Percentiles rank a stretch among this genome's conserved stretches.
Conservation (phyloP, 2,797 vertebrate species). For the Lateolabrax maculatus region DNA sequence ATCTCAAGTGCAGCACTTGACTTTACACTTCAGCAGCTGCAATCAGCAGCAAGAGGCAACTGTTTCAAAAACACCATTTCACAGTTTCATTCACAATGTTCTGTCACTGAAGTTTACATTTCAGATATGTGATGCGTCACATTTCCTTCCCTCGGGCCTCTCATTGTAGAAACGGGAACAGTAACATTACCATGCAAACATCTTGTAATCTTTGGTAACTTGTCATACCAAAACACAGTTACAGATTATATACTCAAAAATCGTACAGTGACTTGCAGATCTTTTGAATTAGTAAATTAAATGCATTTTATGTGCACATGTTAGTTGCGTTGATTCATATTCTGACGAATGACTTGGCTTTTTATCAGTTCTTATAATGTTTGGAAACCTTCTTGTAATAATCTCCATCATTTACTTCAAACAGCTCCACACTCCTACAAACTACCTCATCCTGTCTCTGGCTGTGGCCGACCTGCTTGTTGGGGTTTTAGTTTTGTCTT, state of each 20-base stretch:
- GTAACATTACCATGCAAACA: not conserved
- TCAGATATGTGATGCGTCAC: not conserved
- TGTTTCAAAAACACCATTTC: too few species aligned
- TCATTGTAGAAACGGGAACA: not conserved
- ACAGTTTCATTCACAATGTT: slow-evolving; percentile 11
- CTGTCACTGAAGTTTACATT: not conserved
- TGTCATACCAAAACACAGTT: not conserved
- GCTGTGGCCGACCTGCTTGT: slow-evolving; percentile 60
- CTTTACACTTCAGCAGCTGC: not conserved
- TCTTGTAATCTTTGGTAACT: not conserved
- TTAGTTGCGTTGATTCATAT: slow-evolving; percentile 32
- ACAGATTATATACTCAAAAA: not conserved
- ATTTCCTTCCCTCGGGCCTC: not conserved
- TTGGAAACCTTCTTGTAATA: slow-evolving; percentile 60
- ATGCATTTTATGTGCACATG: not conserved
- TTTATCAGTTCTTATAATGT: slow-evolving; percentile 36
- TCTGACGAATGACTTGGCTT: slow-evolving; percentile 49
- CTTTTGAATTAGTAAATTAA: not conserved
- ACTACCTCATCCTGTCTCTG: slow-evolving; percentile 58
- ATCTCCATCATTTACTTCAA: slow-evolving; percentile 57
- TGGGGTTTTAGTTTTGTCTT: slow-evolving; percentile 44
- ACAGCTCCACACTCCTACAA: slow-evolving; percentile 60
- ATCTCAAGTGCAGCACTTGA: too few species aligned
- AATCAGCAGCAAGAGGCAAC: too few species aligned
- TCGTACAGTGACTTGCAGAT: not conserved